Evolutionary conservation across 1,140 invertebrate genomes (phyloP).

Genomic region (Cylas formicarius): DNA sequence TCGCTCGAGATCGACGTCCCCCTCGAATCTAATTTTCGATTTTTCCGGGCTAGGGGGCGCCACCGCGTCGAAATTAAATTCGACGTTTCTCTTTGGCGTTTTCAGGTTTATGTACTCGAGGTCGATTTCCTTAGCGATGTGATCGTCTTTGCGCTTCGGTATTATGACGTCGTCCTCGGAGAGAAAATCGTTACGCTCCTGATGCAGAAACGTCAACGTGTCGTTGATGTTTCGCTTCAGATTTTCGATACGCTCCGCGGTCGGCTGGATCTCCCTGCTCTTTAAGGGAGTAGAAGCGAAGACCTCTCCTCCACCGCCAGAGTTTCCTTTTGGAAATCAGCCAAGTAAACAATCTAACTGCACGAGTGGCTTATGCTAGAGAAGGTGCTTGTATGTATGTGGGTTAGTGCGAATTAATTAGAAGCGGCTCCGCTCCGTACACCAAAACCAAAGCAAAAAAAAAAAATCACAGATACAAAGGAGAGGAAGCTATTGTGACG

Average conservation of each 20-base stretch:
- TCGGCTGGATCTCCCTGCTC: constrained; percentile 4
- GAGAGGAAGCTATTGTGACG: too few species aligned
- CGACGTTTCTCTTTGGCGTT: constrained; percentile 21
- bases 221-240: constrained; percentile 38
- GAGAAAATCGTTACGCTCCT: constrained; percentile 41
- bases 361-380: too few species aligned
- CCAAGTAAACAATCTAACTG: too few species aligned
- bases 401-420: too few species aligned
- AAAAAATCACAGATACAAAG: too few species aligned
- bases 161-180: constrained; percentile 39
- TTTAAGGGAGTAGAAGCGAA: constrained; percentile 25
- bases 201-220: constrained; percentile 39
- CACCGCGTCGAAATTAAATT: constrained; percentile 6
- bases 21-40: not conserved
- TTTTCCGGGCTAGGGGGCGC: not conserved
- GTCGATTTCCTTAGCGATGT: constrained; percentile 35
- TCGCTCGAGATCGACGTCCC: too few species aligned
- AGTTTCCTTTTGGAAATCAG: too few species aligned
- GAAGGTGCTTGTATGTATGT: too few species aligned
- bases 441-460: too few species aligned
- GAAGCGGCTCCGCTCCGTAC: too few species aligned
- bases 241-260: constrained; percentile 29
- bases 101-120: constrained; percentile 30
- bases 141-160: constrained; percentile 39
- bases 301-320: too few species aligned